A percentile compares a stretch with the other conserved stretches of the same genome.
Conservation (phyloP, 2,113 vertebrate genomes). For the rabbit (Oryctolagus cuniculus) region mOryCun1.1 NC_091438.1:99184001-99184500, state of each 20-base stretch:
- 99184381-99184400: conserved; percentile 32
- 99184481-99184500: background rate
- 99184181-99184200: background rate
- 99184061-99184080: background rate
- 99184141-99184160: background rate
- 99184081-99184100: background rate
- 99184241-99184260: background rate
- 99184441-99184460: background rate
- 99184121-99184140: background rate
- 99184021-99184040: background rate
- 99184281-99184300: too few species aligned
- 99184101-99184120: background rate
- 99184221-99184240: background rate
- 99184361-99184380: background rate
- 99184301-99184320: too few species aligned
- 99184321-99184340: too few species aligned
- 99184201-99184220: background rate
- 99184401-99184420: background rate
- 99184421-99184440: background rate
- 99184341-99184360: background rate
- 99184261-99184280: conserved; percentile 8
- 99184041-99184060: background rate
- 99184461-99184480: background rate
- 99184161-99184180: background rate
- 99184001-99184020: background rate